These are phyloP conservation scores for Glareola pratincola DNA, from an alignment of 2,113 vertebrate species.

Conservation along the genomic window DNA sequence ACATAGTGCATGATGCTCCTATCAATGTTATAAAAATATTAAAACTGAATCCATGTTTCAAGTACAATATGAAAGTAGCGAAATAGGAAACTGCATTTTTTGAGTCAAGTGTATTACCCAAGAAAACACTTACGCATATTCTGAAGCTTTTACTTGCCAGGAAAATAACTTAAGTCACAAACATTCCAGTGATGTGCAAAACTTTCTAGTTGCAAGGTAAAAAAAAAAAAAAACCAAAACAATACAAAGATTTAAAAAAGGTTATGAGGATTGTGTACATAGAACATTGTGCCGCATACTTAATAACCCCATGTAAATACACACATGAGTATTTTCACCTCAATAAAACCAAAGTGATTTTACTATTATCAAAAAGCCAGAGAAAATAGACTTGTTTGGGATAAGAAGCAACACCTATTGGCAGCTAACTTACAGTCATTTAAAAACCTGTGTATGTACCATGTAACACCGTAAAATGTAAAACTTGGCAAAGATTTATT, in stretches of 20 bases:
- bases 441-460: background rate
- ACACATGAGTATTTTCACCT: background rate
- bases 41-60: background rate
- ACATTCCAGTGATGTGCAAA: background rate
- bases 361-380: background rate
- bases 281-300: background rate
- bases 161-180: background rate
- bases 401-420: background rate
- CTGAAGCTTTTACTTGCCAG: background rate
- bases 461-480: background rate
- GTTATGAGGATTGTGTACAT: fast-evolving
- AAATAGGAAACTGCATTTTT: background rate
- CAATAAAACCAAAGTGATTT: background rate
- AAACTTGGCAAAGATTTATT: background rate
- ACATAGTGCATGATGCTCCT: background rate
- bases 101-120: background rate
- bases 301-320: background rate
- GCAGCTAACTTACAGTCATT: background rate
- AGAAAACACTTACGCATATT: background rate
- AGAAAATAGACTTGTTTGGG: background rate
- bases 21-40: background rate
- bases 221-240: background rate
- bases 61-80: background rate
- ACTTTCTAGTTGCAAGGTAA: background rate
- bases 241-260: background rate